phyloP scores from a whole-genome alignment of 2,113 vertebrate genomes.

The Toxotes chatareus region DNA sequence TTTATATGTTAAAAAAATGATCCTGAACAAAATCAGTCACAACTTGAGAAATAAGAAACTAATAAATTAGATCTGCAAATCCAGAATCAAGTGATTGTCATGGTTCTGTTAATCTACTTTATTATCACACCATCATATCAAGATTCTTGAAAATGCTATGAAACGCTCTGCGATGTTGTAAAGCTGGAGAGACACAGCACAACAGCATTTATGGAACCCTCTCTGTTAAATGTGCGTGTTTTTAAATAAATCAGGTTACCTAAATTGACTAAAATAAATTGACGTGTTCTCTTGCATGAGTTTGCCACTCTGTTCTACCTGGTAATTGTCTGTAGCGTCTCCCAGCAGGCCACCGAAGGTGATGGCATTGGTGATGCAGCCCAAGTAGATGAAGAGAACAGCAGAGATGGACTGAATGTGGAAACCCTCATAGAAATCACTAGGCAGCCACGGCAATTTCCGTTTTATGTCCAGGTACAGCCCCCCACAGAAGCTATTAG shows the following conservation, averaged over 20 bases:
- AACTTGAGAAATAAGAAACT: too few relatives aligned
- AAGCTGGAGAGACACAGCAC: neutral
- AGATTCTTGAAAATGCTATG: neutral
- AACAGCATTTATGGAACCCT: too few relatives aligned
- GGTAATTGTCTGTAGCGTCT: slow-evolving; percentile 97
- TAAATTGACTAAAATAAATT: neutral
- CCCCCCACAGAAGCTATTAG: slow-evolving; percentile 93
- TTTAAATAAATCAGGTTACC: neutral
- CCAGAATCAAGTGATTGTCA: neutral
- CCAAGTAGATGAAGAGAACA: slow-evolving; percentile 98
- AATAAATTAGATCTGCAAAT: neutral
- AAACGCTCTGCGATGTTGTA: neutral
- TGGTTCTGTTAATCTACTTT: neutral
- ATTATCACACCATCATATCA: neutral
- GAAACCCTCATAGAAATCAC: slow-evolving; percentile 95
- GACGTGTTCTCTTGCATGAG: too few relatives aligned
- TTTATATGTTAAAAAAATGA: too few relatives aligned
- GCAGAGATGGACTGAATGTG: slow-evolving; percentile 98
- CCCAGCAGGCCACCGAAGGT: slow-evolving; percentile 97
- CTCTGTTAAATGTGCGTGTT: neutral
- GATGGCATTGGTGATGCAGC: slow-evolving; percentile 98
- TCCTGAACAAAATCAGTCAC: too few relatives aligned
- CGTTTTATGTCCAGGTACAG: slow-evolving; percentile 93
- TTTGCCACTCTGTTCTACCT: slow-evolving; percentile 81
- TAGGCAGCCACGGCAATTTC: slow-evolving; percentile 93